Evolutionary conservation across 1,140 invertebrate genomes (phyloP).

Genomic region (Eufriesea mexicana): DNA sequence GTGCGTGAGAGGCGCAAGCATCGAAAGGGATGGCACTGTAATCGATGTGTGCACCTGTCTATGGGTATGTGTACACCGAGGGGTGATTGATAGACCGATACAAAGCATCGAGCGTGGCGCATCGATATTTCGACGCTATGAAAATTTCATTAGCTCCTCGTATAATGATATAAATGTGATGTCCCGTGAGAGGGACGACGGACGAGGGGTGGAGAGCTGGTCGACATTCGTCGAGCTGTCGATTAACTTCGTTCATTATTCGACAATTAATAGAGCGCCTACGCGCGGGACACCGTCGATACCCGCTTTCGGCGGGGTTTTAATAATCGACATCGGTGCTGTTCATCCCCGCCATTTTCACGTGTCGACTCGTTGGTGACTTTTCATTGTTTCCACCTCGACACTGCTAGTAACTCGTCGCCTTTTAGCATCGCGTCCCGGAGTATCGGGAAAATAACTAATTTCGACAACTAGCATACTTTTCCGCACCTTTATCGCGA

Average conservation of each 20-base stretch:
- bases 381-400: slow-evolving; percentile 14
- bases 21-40: slow-evolving; percentile 14
- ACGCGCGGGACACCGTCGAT: slow-evolving; percentile 57
- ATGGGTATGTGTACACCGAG: slow-evolving; percentile 48
- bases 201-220: slow-evolving; percentile 55
- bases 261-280: slow-evolving; percentile 69
- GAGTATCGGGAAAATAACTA: too few species aligned
- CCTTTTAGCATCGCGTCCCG: not conserved
- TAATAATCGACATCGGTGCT: slow-evolving; percentile 69
- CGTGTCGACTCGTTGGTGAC: not conserved
- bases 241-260: slow-evolving; percentile 81
- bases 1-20: slow-evolving; percentile 39
- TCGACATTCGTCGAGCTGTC: slow-evolving; percentile 77
- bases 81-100: slow-evolving; percentile 75
- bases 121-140: slow-evolving; percentile 78
- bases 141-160: slow-evolving; percentile 78
- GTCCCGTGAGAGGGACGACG: slow-evolving; percentile 41
- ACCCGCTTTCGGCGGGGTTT: slow-evolving; percentile 70
- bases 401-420: not conserved
- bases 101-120: slow-evolving; percentile 51
- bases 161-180: slow-evolving; percentile 78
- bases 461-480: too few species aligned
- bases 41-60: slow-evolving; percentile 42
- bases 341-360: not conserved
- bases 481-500: too few species aligned